Conservation (phyloP, 2,888 invertebrate species). For the Sympetrum striolatum region DNA sequence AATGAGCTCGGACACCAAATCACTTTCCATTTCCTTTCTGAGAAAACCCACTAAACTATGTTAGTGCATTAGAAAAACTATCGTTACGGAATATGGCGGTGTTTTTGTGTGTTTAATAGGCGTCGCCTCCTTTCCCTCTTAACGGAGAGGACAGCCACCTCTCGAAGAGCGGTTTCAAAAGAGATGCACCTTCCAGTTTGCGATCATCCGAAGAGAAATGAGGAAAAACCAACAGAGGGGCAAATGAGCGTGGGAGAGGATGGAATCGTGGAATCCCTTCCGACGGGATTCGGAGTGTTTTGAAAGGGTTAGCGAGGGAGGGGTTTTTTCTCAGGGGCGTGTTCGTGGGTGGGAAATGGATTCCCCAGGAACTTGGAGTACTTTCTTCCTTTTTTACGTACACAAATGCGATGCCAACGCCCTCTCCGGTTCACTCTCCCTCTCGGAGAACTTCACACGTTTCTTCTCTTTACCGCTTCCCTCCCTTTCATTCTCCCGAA, state of each 20-base stretch:
- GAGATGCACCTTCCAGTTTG: not conserved
- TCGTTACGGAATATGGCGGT: not conserved
- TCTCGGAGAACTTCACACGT: not conserved
- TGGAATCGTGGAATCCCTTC: not conserved
- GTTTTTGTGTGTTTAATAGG: not conserved
- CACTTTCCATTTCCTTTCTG: not conserved
- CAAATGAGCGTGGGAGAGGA: constrained; percentile 28
- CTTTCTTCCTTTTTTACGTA: not conserved
- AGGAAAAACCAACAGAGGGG: not conserved
- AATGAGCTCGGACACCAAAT: too few relatives aligned
- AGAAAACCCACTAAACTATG: not conserved
- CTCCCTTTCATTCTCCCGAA: not conserved
- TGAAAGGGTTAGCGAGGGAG: not conserved
- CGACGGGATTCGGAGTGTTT: not conserved
- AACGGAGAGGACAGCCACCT: not conserved
- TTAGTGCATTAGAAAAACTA: not conserved
- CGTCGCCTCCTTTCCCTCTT: constrained; percentile 8
- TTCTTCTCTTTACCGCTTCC: not conserved
- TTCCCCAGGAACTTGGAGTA: not conserved
- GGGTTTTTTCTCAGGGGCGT: not conserved
- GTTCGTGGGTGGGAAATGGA: not conserved
- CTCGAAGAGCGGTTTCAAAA: not conserved
- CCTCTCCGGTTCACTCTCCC: not conserved
- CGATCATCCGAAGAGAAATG: not conserved
- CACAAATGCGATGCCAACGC: not conserved